phyloP scores from a whole-genome alignment of 1,140 invertebrate genomes.

The Orius insidiosus region DNA sequence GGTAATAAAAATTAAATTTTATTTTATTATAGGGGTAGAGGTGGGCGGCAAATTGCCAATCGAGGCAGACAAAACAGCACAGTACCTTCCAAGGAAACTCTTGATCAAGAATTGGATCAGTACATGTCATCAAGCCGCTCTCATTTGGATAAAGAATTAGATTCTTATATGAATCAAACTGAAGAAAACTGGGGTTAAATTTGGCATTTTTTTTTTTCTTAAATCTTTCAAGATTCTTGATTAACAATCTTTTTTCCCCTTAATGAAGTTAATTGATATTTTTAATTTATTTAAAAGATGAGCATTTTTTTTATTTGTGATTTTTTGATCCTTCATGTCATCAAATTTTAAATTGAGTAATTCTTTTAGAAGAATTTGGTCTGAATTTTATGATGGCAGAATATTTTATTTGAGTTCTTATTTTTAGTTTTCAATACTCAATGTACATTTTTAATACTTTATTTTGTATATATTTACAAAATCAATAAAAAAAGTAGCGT shows the following conservation, averaged over 20 bases:
- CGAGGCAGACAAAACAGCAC: neutral
- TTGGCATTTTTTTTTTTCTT: neutral
- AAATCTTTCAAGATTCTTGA: conserved; percentile 14
- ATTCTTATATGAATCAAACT: conserved; percentile 29
- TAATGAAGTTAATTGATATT: conserved; percentile 2
- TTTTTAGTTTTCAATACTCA: conserved; percentile 14
- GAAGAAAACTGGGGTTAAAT: neutral
- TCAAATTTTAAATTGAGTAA: conserved; percentile 7
- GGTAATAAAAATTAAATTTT: too few species aligned
- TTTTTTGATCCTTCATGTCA: conserved; percentile 5
- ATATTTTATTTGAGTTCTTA: conserved; percentile 6
- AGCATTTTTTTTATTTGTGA: neutral
- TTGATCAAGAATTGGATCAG: conserved; percentile 39
- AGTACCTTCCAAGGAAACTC: conserved; percentile 29
- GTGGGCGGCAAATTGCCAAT: too few species aligned
- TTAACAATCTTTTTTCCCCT: conserved; percentile 8
- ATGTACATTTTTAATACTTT: conserved; percentile 1
- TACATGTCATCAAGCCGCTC: conserved; percentile 39
- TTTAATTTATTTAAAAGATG: conserved; percentile 4
- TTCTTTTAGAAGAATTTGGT: conserved; percentile 15
- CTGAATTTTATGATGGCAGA: conserved; percentile 12
- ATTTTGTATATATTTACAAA: conserved; percentile 9
- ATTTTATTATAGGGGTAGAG: too few species aligned
- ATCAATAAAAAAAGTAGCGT: conserved; percentile 12
- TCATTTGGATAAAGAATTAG: conserved; percentile 31